These are phyloP conservation scores for Tenthredo distinguenda DNA, from an alignment of 2,888 invertebrate genomes.

Conservation along the genomic window DNA sequence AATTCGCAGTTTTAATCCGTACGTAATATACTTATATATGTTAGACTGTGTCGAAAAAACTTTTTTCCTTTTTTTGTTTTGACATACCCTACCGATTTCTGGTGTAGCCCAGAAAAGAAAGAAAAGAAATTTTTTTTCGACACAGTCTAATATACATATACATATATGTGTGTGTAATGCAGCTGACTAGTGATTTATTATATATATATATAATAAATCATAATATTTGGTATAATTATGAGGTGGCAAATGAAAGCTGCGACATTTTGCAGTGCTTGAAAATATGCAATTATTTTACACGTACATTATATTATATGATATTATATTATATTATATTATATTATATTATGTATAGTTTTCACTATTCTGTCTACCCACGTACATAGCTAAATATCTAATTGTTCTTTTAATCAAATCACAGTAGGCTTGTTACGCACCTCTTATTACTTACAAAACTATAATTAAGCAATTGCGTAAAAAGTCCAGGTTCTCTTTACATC, in stretches of 20 bases:
- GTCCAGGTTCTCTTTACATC: constrained; percentile 36
- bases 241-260: constrained; percentile 30
- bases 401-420: constrained; percentile 52
- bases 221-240: neutral
- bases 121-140: no score
- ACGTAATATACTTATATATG: no score
- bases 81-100: no score
- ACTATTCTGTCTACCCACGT: constrained; percentile 36
- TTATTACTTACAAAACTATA: constrained; percentile 49
- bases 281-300: constrained; percentile 35
- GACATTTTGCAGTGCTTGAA: constrained; percentile 29
- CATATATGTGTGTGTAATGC: neutral
- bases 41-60: no score
- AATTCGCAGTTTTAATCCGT: neutral
- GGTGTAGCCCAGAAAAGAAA: no score
- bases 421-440: constrained; percentile 51
- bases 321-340: constrained; percentile 19
- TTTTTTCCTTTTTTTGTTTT: no score
- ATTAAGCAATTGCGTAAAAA: constrained; percentile 35
- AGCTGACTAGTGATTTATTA: constrained; percentile 8
- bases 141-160: neutral
- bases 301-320: constrained; percentile 5
- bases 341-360: constrained; percentile 10
- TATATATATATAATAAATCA: neutral
- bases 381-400: constrained; percentile 31